phyloP scores from a whole-genome alignment of 1,140 invertebrate species.

The Potamilus streckersoni region DNA sequence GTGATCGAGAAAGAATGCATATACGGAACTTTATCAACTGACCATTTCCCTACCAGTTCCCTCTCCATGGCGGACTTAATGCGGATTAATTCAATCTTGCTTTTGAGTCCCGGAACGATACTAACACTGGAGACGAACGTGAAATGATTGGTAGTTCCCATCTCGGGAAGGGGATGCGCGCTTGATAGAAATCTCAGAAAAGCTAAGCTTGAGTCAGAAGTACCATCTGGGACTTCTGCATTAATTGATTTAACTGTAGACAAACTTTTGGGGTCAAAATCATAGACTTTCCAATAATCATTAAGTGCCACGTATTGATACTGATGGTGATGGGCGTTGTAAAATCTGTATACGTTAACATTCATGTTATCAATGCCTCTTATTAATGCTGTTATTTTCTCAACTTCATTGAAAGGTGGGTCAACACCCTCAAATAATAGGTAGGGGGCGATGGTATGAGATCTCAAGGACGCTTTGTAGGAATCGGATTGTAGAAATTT shows the following conservation, averaged over 20 bases:
- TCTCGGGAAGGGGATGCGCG: slow-evolving; percentile 56
- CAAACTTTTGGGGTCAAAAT: slow-evolving; percentile 40
- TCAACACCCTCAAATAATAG: slow-evolving; percentile 48
- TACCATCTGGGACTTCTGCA: slow-evolving; percentile 6
- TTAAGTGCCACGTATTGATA: slow-evolving; percentile 48
- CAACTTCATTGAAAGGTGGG: slow-evolving; percentile 44
- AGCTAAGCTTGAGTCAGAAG: background rate
- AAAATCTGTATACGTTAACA: slow-evolving; percentile 51
- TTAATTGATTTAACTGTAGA: slow-evolving; percentile 34
- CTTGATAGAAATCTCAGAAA: slow-evolving; percentile 51
- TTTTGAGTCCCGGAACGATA: slow-evolving; percentile 32
- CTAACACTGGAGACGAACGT: slow-evolving; percentile 49
- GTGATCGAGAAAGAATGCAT: slow-evolving; percentile 63
- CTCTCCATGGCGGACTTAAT: slow-evolving; percentile 40
- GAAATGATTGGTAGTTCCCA: slow-evolving; percentile 41
- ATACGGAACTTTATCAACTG: slow-evolving; percentile 51
- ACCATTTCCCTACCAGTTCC: slow-evolving; percentile 45
- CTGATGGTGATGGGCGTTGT: slow-evolving; percentile 13
- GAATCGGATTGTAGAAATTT: slow-evolving; percentile 44
- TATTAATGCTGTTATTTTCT: slow-evolving; percentile 43
- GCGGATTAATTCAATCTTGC: slow-evolving; percentile 44
- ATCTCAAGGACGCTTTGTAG: slow-evolving; percentile 46
- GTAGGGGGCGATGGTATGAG: slow-evolving; percentile 49
- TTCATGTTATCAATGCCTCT: slow-evolving; percentile 61
- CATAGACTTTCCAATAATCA: slow-evolving; percentile 60